These are phyloP conservation scores for Labeo catla DNA, from an alignment of 2,113 vertebrate species.

Conservation along the genomic window DNA sequence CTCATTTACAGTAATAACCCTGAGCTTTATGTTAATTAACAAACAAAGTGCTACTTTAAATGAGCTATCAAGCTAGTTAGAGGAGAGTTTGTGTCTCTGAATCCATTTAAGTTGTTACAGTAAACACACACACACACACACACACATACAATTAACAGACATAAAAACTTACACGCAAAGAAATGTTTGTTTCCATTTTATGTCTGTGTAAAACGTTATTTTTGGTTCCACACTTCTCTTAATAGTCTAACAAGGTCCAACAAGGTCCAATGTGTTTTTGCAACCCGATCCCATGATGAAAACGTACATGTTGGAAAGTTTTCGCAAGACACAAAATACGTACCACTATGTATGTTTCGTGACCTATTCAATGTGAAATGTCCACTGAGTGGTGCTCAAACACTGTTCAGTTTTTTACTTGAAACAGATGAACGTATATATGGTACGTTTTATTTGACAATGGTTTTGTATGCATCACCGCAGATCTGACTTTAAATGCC, in stretches of 20 bases:
- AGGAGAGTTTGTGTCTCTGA: conserved; percentile 54
- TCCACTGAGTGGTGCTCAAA: too few species aligned
- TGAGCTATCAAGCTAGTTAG: conserved; percentile 50
- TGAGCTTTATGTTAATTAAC: conserved; percentile 48
- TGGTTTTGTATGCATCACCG: too few species aligned
- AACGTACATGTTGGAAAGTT: too few species aligned
- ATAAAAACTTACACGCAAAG: not conserved
- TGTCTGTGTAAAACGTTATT: not conserved
- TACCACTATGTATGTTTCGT: too few species aligned
- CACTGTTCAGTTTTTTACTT: too few species aligned
- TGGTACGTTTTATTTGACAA: too few species aligned
- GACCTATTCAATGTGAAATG: too few species aligned
- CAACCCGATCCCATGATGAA: too few species aligned
- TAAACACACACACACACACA: too few species aligned
- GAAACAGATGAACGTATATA: too few species aligned
- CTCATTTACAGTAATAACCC: conserved; percentile 47
- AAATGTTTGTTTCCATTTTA: not conserved
- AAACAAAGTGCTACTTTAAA: conserved; percentile 29
- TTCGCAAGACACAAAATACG: too few species aligned
- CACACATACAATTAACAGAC: not conserved
- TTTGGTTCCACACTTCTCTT: not conserved
- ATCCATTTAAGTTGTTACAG: conserved; percentile 35
- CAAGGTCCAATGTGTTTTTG: not conserved
- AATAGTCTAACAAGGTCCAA: not conserved
- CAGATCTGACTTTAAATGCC: too few species aligned